Base-by-base conservation (phyloP, 2,888 invertebrate genomes). In the Oxyscelio sp. region DNA sequence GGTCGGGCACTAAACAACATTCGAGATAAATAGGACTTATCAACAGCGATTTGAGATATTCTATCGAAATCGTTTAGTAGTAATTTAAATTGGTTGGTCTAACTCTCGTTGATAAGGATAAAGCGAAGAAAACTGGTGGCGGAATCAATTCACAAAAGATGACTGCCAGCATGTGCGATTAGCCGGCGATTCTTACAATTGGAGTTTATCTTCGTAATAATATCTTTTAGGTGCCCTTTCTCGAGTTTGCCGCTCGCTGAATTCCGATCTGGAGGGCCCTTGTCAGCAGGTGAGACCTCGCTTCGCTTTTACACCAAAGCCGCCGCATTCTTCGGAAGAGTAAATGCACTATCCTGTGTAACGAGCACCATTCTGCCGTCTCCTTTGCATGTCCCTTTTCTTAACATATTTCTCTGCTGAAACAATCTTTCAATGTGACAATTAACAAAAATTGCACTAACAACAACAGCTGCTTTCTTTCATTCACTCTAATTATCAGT, bases 201-300 rank as follows among this genome's bases (percentile, higher is more conserved):
- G 87, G 86, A 90, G 87, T 89, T 91, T 91, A 91, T 91, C 91
- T 90, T 83, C 85, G 89, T 89, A 91, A 91, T 89, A 89, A 91
- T 91, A 91, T 91, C 90, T 87, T 83, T 38, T 52, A 65, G 77
- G 75, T 54, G 78, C 40, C 45, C 58, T 65, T 31, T 66, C 50
- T 71, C 24, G 58, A 22, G 74, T 43, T 48, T 9, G 48, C 75
- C 56, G 75, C 58, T 66, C 58, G 54, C 56, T 50, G 43, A 75
- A 75, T 75, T 75, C 75, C 75, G 48, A 65, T 58, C 65, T 48
- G 48, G 65, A 56, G 65, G 63, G 65, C 65, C 45, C 65, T 78
- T 84, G 82, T 89, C 73, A 87, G 85, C 83, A 89, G 89, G 88
- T 88, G 89, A 89, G 87, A 89, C 90, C 85, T 75, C 85, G 71